These are phyloP conservation scores for Nemotelus pantherinus DNA, from an alignment of 2,888 invertebrate species.

Conservation along the genomic window DNA sequence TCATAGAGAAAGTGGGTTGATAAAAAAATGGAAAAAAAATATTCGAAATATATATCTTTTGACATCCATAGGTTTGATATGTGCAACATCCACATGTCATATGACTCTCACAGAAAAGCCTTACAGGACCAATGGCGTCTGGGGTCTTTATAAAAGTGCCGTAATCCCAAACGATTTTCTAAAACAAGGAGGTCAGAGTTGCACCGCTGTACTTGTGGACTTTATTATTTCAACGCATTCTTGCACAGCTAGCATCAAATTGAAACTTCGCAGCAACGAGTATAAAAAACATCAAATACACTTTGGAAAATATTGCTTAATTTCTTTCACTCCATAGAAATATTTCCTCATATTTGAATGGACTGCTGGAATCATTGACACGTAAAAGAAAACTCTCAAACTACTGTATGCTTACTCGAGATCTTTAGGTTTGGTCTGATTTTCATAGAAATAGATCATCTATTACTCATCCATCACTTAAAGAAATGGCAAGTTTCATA, in stretches of 20 bases:
- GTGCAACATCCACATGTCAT: conserved; percentile 96
- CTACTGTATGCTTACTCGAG: conserved; percentile 75
- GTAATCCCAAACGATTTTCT: conserved; percentile 88
- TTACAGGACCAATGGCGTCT: conserved; percentile 82
- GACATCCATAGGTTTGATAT: conserved; percentile 70
- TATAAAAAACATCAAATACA: conserved; percentile 41
- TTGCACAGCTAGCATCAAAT: conserved; percentile 67
- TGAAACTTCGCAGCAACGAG: conserved; percentile 61
- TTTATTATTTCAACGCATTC: conserved; percentile 85
- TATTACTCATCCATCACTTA: conserved; percentile 82
- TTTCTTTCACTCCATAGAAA: conserved; percentile 67
- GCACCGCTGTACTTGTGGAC: conserved; percentile 88
- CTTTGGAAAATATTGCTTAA: conserved; percentile 18
- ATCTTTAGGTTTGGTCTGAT: conserved; percentile 94
- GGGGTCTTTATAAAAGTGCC: conserved; percentile 95
- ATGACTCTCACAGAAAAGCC: conserved; percentile 82
- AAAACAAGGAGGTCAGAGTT: conserved; percentile 95
- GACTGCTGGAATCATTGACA: conserved; percentile 70
- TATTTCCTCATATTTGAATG: conserved; percentile 75
- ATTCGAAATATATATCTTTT: background rate
- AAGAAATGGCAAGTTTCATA: conserved; percentile 76
- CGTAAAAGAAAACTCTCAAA: conserved; percentile 66
- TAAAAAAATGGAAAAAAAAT: too few species aligned
- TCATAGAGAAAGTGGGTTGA: conserved; percentile 67
- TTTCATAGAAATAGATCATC: conserved; percentile 97